These are phyloP conservation scores for Eretmochelys imbricata DNA, from an alignment of 2,113 vertebrate species.

Conservation along the genomic window DNA sequence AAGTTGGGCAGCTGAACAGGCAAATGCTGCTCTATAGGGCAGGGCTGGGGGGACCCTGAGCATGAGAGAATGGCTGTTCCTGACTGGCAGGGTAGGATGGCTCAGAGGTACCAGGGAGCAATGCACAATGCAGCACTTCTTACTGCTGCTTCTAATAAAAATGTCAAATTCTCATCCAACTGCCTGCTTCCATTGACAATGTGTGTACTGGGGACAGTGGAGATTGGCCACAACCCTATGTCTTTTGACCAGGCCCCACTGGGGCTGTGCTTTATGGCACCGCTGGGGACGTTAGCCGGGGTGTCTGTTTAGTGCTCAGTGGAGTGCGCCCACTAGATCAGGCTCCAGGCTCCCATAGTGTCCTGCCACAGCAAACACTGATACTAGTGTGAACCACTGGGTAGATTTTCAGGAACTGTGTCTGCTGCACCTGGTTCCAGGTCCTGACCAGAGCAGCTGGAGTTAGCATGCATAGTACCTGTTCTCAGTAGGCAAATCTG, in stretches of 20 bases:
- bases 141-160: neutral
- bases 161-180: neutral
- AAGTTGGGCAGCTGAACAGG: no score
- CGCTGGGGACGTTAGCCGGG: neutral
- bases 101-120: neutral
- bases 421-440: neutral
- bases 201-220: neutral
- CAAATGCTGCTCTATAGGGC: no score
- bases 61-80: neutral
- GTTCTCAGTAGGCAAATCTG: neutral
- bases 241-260: neutral
- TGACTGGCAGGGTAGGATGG: neutral
- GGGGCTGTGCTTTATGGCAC: neutral
- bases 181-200: neutral
- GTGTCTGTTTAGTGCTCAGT: neutral
- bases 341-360: neutral
- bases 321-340: neutral
- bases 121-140: neutral
- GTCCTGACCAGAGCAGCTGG: neutral
- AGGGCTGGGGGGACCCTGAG: neutral
- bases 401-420: no score
- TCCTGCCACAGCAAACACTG: neutral
- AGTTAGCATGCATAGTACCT: neutral
- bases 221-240: neutral
- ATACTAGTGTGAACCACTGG: neutral